Conservation (phyloP, 2,113 vertebrate species). For the Phrynocephalus versicolor region DNA sequence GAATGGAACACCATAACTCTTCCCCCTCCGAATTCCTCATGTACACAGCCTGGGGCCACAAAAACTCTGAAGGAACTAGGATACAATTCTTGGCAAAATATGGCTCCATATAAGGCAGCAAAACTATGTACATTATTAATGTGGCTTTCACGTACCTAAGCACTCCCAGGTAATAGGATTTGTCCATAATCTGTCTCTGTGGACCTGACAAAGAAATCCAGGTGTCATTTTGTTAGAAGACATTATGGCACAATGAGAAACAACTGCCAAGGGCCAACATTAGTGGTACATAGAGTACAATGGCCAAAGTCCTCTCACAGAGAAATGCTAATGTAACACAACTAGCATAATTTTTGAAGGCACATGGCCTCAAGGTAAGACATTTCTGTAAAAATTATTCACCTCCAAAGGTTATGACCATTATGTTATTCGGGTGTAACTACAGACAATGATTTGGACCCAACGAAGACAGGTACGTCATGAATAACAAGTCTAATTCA, state of each 20-base stretch:
- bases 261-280: neutral
- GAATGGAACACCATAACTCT: neutral
- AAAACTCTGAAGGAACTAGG: neutral
- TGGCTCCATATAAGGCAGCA: too few species aligned
- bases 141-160: conserved; percentile 81
- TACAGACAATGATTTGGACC: too few species aligned
- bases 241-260: neutral
- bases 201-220: conserved; percentile 80
- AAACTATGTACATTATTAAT: neutral
- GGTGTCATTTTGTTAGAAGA: conserved; percentile 15
- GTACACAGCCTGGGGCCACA: neutral
- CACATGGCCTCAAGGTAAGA: too few species aligned
- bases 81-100: neutral
- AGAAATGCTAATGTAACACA: too few species aligned
- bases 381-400: too few species aligned
- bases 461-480: too few species aligned
- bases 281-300: neutral
- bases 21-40: neutral
- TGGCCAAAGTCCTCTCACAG: too few species aligned
- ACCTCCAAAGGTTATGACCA: too few species aligned
- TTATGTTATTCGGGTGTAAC: too few species aligned
- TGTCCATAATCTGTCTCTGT: conserved; percentile 97
- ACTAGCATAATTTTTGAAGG: too few species aligned
- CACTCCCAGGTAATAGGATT: conserved; percentile 93
- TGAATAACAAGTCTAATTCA: too few species aligned